phyloP scores from a whole-genome alignment of 2,888 invertebrate species.

The Epinotia ramella region DNA sequence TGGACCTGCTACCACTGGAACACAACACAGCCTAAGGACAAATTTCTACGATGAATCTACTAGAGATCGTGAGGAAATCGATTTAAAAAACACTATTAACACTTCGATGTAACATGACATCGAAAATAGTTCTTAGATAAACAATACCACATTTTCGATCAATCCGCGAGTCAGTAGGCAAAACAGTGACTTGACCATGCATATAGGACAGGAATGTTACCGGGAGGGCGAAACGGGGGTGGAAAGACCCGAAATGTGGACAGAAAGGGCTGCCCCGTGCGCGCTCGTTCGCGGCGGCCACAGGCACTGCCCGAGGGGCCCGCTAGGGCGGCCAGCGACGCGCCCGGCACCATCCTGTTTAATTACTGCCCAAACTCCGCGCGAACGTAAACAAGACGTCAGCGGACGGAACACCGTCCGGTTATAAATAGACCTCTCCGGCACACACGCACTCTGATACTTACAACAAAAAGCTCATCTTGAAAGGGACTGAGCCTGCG shows the following conservation, averaged over 20 bases:
- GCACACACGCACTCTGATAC: slow-evolving; percentile 61
- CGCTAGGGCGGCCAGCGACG: slow-evolving; percentile 44
- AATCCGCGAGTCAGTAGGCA: not conserved
- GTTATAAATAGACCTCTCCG: slow-evolving; percentile 71
- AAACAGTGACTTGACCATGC: not conserved
- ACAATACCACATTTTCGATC: slow-evolving; percentile 6
- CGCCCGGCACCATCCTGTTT: slow-evolving; percentile 49
- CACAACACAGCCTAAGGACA: slow-evolving; percentile 27
- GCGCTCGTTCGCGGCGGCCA: slow-evolving; percentile 14
- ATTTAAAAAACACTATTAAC: not conserved
- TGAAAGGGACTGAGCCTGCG: slow-evolving; percentile 57
- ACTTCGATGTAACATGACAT: not conserved
- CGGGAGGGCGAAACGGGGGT: slow-evolving; percentile 16
- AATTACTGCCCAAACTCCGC: slow-evolving; percentile 54
- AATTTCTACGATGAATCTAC: not conserved
- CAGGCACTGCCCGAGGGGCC: slow-evolving; percentile 45
- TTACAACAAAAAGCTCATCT: slow-evolving; percentile 88
- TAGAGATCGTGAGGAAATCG: not conserved
- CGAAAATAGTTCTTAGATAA: slow-evolving; percentile 14
- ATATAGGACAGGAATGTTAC: slow-evolving; percentile 11
- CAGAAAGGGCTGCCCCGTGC: slow-evolving; percentile 21
- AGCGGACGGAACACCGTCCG: slow-evolving; percentile 62
- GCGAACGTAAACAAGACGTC: slow-evolving; percentile 74
- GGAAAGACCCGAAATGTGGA: slow-evolving; percentile 30
- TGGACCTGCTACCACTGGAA: slow-evolving; percentile 94